Base-by-base conservation (phyloP, 2,888 invertebrate genomes). In the Chrysotoxum bicinctum region DNA sequence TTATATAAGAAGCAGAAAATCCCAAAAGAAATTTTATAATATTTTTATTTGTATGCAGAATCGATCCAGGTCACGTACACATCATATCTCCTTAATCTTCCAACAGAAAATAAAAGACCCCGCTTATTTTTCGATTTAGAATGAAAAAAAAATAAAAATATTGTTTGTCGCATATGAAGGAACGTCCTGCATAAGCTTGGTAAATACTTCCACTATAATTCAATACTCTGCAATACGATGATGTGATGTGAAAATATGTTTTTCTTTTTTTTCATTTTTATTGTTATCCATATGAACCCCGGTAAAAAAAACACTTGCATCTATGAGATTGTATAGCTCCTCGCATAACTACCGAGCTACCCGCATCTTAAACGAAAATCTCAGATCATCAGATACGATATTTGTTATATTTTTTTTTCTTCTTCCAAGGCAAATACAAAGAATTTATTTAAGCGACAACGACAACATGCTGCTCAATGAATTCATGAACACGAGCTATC, bases 401-500 rank as follows among this genome's bases (percentile, higher is more conserved):
- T 30, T 48, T 45, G 30, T 32, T 30, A 62, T 40, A 45, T n/a
- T 30, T 26, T 43, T 26, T 43, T 23, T 3, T 37, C 10, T 35
- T 52, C 37, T 40, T 64, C 12, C 14, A 43, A 68, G 30, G 54
- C 54, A 48, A 64, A 43, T 52, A 79, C 79, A 85, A 85, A 81
- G 85, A 60, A 48, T 45, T 21, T 60, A 80, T 23, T 75, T 80
- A 80, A 76, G 75, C 84, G 72, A 80, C 66, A 45, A 52, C 84
- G 72, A 80, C 66, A 45, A 52, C 66, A 48, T 60, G 35, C 60
- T 84, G 66, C 48, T 85, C 76, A 85, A 85, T 85, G 45, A 81
- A 85, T 85, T 76, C 84, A 84, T 80, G 75, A 84, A 80, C 84
- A 84, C 75, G 84, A 68, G 58, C 62, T 62, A 81, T 85, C 72